Percentiles rank a stretch among this genome's conserved stretches.
phyloP scores from a whole-genome alignment of 2,888 invertebrate species.

The Troides helena region DNA sequence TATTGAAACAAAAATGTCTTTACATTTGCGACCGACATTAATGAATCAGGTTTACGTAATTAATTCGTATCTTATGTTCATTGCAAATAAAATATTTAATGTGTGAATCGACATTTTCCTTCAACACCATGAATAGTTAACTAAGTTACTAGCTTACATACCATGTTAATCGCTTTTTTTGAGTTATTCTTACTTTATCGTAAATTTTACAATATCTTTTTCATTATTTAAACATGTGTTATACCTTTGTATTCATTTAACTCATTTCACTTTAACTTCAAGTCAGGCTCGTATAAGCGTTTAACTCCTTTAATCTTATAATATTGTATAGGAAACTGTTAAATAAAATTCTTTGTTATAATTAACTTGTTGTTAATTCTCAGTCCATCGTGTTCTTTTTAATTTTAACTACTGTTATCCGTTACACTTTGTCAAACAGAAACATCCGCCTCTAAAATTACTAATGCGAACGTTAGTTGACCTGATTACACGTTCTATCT shows the following conservation, averaged over 20 bases:
- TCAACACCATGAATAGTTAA: conserved; percentile 18
- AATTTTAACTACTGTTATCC: conserved; percentile 27
- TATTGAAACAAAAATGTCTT: conserved; percentile 22
- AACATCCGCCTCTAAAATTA: conserved; percentile 64
- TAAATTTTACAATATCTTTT: not conserved
- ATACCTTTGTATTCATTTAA: too few species aligned
- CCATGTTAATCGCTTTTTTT: not conserved
- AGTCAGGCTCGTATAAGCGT: too few species aligned
- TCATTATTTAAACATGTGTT: too few species aligned
- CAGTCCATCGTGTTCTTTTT: not conserved
- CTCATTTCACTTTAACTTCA: too few species aligned
- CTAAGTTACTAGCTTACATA: conserved; percentile 7
- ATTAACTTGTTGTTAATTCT: not conserved
- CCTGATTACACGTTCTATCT: conserved; percentile 72
- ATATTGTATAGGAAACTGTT: not conserved
- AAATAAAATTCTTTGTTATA: not conserved
- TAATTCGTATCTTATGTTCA: conserved; percentile 17
- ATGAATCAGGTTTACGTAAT: conserved; percentile 20
- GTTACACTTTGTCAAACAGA: conserved; percentile 42
- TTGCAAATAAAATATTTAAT: conserved; percentile 17
- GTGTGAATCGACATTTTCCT: conserved; percentile 22
- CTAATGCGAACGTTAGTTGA: conserved; percentile 67
- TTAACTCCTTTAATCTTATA: not conserved
- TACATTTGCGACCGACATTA: conserved; percentile 5
- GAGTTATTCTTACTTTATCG: not conserved